A percentile compares a stretch with the other conserved stretches of the same genome.
These are phyloP conservation scores for Teleiodes luculella DNA, from an alignment of 2,888 invertebrate species.

Conservation along the genomic window DNA sequence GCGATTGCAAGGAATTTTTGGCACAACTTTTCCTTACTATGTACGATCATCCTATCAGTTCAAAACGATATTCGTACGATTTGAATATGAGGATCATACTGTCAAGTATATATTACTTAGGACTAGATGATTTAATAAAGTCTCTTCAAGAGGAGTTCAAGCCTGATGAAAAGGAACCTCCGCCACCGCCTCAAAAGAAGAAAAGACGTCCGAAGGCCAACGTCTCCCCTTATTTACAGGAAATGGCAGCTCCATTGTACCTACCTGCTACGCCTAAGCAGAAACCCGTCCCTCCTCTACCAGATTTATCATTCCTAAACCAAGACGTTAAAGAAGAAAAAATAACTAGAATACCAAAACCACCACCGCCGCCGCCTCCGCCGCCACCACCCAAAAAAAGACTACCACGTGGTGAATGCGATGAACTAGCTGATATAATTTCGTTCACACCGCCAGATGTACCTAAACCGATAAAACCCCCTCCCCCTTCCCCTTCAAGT, in stretches of 20 bases:
- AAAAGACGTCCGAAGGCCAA: conserved; percentile 34
- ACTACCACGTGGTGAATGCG: conserved; percentile 47
- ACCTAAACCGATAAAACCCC: neutral
- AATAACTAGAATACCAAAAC: conserved; percentile 37
- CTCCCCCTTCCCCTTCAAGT: neutral
- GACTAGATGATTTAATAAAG: conserved; percentile 45
- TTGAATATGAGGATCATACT: conserved; percentile 57
- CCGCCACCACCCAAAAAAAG: conserved; percentile 61
- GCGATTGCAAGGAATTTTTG: conserved; percentile 61
- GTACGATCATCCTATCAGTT: conserved; percentile 52
- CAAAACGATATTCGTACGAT: conserved; percentile 44
- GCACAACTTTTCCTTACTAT: conserved; percentile 51
- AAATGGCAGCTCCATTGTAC: conserved; percentile 48
- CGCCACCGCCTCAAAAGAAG: conserved; percentile 35
- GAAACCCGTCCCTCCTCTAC: conserved; percentile 46
- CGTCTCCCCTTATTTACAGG: conserved; percentile 57
- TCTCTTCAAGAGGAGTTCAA: conserved; percentile 49
- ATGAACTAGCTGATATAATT: conserved; percentile 50
- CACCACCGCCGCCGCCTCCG: conserved; percentile 50
- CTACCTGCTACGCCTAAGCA: conserved; percentile 38
- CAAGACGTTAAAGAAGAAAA: conserved; percentile 58
- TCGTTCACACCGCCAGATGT: conserved; percentile 15
- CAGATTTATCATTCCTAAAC: conserved; percentile 55
- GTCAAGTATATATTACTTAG: conserved; percentile 60
- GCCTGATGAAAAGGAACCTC: conserved; percentile 33